Percentiles rank a stretch among this genome's conserved stretches.
These are phyloP conservation scores for Acropora tenuis DNA, from an alignment of 64 coral and sea anemone genomes.

Conservation along the genomic window DNA sequence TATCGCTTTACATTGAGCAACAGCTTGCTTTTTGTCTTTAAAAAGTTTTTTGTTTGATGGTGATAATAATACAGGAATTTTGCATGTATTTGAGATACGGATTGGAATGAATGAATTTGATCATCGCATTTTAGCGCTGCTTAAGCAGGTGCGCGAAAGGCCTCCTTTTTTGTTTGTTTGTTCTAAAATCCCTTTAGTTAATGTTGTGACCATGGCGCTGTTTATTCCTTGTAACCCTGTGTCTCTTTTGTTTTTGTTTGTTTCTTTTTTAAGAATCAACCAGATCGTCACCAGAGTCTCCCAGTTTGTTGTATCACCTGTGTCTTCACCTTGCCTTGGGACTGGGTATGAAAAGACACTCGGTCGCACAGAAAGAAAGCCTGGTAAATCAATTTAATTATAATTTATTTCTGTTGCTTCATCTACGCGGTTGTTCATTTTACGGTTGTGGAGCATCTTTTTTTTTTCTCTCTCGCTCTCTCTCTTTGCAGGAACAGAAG, in stretches of 20 bases:
- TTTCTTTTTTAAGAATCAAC: not conserved
- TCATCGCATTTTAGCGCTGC: too few relatives aligned
- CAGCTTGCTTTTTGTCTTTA: too few relatives aligned
- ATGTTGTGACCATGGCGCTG: too few relatives aligned
- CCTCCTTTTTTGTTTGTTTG: too few relatives aligned
- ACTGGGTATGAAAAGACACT: slow-evolving; percentile 33
- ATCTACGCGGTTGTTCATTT: not conserved
- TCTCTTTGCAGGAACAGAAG: slow-evolving; percentile 53
- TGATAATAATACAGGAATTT: too few relatives aligned
- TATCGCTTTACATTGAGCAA: too few relatives aligned
- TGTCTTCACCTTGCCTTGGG: slow-evolving; percentile 51
- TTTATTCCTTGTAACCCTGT: too few relatives aligned
- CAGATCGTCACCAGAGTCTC: not conserved
- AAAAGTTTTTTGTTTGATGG: too few relatives aligned
- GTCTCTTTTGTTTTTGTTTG: not conserved
- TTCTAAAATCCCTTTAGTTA: too few relatives aligned
- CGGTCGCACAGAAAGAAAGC: slow-evolving; percentile 31
- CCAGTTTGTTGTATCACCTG: slow-evolving; percentile 47
- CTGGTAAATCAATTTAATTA: slow-evolving; percentile 25
- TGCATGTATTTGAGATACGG: too few relatives aligned
- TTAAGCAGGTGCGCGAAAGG: too few relatives aligned
- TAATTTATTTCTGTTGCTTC: not conserved
- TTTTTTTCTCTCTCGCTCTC: not conserved
- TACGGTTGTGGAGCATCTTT: not conserved
- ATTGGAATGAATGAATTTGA: too few relatives aligned